Conservation (phyloP, 2,888 invertebrate genomes). For the Meteorus cinctellus region DNA sequence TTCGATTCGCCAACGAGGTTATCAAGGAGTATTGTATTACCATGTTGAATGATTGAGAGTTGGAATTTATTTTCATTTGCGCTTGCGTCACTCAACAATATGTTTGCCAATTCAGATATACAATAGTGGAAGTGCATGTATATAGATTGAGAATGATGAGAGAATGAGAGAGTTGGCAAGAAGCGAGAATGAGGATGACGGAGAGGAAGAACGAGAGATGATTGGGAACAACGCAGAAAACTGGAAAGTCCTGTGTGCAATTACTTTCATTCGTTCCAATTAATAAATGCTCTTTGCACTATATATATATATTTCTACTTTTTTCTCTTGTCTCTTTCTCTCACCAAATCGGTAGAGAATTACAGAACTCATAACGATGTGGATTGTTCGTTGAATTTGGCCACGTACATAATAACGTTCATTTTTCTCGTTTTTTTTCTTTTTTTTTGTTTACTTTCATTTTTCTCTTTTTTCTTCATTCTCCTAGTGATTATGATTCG, state of each 20-base stretch:
- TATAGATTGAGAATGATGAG: neutral
- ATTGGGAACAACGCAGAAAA: neutral
- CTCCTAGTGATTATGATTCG: neutral
- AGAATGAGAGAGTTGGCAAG: neutral
- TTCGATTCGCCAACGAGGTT: neutral
- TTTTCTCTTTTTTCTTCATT: conserved; percentile 9
- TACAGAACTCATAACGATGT: neutral
- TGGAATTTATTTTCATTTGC: conserved; percentile 30
- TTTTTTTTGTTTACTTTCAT: neutral
- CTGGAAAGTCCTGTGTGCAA: conserved; percentile 23
- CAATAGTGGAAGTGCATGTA: neutral
- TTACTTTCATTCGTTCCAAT: conserved; percentile 42
- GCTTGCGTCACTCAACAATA: neutral
- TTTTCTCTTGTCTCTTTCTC: neutral
- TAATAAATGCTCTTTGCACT: conserved; percentile 26
- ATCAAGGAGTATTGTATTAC: conserved; percentile 12
- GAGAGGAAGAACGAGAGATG: neutral
- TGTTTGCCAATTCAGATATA: neutral
- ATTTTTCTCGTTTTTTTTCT: neutral
- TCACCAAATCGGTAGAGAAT: neutral
- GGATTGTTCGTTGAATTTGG: neutral
- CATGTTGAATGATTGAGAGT: conserved; percentile 8
- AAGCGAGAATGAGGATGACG: neutral
- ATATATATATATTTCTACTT: neutral
- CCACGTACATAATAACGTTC: neutral